phyloP scores from a whole-genome alignment of 2,797 vertebrate species.

The Hapalemur alaotrensis region DNA sequence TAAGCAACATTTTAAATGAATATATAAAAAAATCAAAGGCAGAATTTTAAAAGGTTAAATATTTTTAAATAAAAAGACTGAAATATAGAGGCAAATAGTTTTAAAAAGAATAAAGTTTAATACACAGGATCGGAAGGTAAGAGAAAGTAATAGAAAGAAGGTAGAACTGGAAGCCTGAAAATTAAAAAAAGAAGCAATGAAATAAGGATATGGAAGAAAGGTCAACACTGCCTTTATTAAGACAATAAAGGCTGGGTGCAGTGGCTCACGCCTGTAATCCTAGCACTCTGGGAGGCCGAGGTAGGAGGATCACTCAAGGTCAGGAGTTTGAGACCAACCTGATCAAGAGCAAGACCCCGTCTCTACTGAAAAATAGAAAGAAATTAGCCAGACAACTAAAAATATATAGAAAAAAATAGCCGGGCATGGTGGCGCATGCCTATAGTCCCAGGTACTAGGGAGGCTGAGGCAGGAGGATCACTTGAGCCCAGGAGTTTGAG shows the following conservation, averaged over 20 bases:
- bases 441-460: no score
- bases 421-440: no score
- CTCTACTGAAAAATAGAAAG: no score
- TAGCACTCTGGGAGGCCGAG: no score
- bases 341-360: no score
- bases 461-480: no score
- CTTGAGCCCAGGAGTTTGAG: no score
- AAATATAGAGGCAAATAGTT: not conserved
- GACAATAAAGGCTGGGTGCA: not conserved
- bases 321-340: no score
- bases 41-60: not conserved
- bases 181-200: not conserved
- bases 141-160: not conserved
- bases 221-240: not conserved
- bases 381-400: no score
- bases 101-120: conserved; percentile 26
- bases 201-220: not conserved
- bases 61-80: not conserved
- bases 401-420: no score
- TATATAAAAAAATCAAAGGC: not conserved
- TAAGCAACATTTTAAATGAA: not conserved
- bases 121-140: not conserved
- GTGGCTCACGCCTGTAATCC: no score
- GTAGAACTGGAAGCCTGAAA: not conserved
- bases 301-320: no score